Evolutionary conservation across 2,113 vertebrate genomes (phyloP).

Genomic region (Psittacula cyanocephala): DNA sequence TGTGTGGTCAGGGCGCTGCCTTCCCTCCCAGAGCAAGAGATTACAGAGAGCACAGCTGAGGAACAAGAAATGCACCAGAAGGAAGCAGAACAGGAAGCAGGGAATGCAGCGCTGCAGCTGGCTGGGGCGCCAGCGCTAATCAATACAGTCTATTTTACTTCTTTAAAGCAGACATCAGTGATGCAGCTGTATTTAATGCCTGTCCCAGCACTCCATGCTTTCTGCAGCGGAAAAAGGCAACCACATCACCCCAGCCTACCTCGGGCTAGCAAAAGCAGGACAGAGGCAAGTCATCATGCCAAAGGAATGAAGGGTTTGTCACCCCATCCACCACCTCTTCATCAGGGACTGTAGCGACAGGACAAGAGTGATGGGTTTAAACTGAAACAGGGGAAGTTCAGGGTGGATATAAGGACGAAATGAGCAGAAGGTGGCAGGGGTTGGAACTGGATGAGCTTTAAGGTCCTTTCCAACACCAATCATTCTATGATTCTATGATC

Average conservation of each 20-base stretch:
- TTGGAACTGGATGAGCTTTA: neutral
- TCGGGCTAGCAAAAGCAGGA: neutral
- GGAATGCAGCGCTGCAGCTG: accelerated
- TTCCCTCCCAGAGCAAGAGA: neutral
- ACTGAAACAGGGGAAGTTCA: neutral
- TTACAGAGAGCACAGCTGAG: neutral
- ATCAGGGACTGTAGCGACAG: neutral
- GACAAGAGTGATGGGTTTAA: neutral
- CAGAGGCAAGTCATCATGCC: neutral
- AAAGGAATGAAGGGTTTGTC: neutral
- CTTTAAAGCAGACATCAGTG: neutral
- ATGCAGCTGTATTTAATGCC: neutral
- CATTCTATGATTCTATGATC: neutral
- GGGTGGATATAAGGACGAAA: neutral
- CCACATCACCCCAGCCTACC: neutral
- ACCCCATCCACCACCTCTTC: neutral
- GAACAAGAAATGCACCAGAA: neutral
- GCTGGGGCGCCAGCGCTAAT: neutral
- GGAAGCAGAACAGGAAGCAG: neutral
- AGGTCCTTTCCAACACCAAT: neutral
- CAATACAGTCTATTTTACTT: neutral
- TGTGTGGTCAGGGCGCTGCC: neutral
- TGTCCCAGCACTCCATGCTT: neutral
- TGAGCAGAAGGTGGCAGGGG: neutral
- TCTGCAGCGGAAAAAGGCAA: neutral